Conservation (phyloP, 2,113 vertebrate genomes). For the Chunga burmeisteri region DNA sequence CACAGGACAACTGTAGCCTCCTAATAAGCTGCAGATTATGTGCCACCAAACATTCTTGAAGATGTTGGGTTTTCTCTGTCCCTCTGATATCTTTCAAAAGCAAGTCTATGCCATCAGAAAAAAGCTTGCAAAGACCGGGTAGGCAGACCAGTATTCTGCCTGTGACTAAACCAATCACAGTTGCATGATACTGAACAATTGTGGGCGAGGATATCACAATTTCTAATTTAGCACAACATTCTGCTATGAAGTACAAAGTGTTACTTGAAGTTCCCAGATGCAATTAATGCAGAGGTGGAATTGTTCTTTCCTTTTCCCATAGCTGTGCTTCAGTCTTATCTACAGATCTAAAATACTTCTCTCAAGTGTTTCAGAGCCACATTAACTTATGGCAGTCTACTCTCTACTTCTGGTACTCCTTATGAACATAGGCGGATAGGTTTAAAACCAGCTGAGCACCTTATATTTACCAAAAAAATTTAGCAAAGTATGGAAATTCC, state of each 20-base stretch:
- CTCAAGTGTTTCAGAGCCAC: not conserved
- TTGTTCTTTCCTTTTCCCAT: slow-evolving; percentile 2
- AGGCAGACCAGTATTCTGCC: slow-evolving; percentile 15
- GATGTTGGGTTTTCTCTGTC: not conserved
- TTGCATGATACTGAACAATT: not conserved
- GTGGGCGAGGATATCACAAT: slow-evolving; percentile 44
- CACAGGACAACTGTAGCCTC: not conserved
- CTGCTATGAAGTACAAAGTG: slow-evolving; percentile 41
- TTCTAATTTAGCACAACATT: slow-evolving; percentile 54
- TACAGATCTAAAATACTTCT: not conserved
- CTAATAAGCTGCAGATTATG: not conserved
- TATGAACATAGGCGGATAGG: not conserved
- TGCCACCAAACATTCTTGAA: not conserved
- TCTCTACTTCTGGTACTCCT: not conserved
- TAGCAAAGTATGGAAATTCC: not conserved
- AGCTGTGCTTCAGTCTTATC: not conserved
- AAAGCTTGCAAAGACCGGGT: slow-evolving; percentile 4
- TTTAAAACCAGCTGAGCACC: not conserved
- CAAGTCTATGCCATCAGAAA: not conserved
- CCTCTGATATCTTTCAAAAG: not conserved
- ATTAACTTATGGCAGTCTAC: not conserved
- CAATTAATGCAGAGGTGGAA: slow-evolving; percentile 47
- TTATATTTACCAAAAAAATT: not conserved
- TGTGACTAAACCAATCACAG: slow-evolving; percentile 49
- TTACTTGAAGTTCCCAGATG: slow-evolving; percentile 34